Evolutionary conservation across 2,888 invertebrate species (phyloP).

Genomic region (Drosophila siamana): DNA sequence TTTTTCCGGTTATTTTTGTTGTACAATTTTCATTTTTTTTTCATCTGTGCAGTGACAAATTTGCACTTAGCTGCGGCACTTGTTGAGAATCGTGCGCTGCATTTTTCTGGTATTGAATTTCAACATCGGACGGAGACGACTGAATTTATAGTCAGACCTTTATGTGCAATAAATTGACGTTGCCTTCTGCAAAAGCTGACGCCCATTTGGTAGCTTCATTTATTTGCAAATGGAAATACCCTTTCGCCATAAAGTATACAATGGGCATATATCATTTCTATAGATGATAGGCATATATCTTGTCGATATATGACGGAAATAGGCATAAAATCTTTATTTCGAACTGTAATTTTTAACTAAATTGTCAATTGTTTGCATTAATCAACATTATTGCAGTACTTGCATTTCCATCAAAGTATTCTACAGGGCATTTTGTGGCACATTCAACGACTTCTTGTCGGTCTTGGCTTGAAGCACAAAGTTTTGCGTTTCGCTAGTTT

Average conservation of each 20-base stretch:
- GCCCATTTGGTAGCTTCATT: constrained; percentile 32
- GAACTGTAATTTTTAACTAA: not conserved
- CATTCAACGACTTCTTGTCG: not conserved
- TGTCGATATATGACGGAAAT: not conserved
- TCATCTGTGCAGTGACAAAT: constrained; percentile 65
- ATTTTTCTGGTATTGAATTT: constrained; percentile 70
- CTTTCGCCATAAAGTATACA: not conserved
- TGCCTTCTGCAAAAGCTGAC: constrained; percentile 19
- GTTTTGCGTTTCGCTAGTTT: constrained; percentile 60
- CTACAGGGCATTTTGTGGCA: constrained; percentile 12
- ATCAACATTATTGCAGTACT: too few species aligned
- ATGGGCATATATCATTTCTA: not conserved
- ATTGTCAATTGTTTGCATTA: too few species aligned
- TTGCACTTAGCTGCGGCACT: constrained; percentile 66
- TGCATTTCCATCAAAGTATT: too few species aligned
- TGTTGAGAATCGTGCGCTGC: constrained; percentile 74
- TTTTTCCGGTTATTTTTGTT: constrained; percentile 1
- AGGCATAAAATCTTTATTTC: too few species aligned
- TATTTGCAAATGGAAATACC: constrained; percentile 12
- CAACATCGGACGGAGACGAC: constrained; percentile 44
- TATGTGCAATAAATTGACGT: constrained; percentile 37
- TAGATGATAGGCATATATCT: not conserved
- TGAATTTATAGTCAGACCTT: constrained; percentile 57
- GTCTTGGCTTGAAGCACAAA: constrained; percentile 27
- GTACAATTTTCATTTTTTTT: not conserved